A percentile compares a stretch with the other conserved stretches of the same genome.
Conservation (phyloP, 1,140 invertebrate genomes). For the Drosophila fuyamai region DNA sequence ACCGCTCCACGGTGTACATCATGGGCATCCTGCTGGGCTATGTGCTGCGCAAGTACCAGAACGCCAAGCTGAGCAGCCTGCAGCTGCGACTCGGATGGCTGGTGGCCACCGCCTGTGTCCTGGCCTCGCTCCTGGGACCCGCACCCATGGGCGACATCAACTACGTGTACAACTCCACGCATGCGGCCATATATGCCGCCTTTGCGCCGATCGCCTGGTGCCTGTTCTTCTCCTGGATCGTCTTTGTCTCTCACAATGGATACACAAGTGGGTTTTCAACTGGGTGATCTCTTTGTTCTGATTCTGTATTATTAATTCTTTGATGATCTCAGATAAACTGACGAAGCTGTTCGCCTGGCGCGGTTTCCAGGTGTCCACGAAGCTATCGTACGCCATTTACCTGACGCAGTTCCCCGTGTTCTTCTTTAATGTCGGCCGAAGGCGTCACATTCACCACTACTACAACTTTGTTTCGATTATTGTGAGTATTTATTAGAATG, state of each 20-base stretch:
- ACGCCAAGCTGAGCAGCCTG: conserved; percentile 78
- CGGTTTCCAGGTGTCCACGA: conserved; percentile 87
- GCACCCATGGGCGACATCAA: conserved; percentile 88
- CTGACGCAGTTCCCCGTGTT: conserved; percentile 89
- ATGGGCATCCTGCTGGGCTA: conserved; percentile 89
- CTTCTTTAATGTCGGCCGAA: conserved; percentile 88
- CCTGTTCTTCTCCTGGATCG: conserved; percentile 88
- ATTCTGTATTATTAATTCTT: neutral
- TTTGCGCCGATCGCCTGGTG: conserved; percentile 91
- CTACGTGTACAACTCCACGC: conserved; percentile 88
- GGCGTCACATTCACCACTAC: conserved; percentile 86
- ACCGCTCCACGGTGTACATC: conserved; percentile 89
- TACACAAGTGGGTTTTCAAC: conserved; percentile 85
- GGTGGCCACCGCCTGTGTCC: conserved; percentile 85
- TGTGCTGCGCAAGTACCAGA: conserved; percentile 85
- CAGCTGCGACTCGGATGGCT: conserved; percentile 87
- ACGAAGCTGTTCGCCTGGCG: conserved; percentile 86
- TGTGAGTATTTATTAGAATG: conserved; percentile 74
- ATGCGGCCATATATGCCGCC: conserved; percentile 89
- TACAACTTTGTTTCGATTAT: conserved; percentile 86
- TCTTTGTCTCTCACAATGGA: conserved; percentile 87
- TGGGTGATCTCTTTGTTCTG: neutral
- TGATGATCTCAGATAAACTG: conserved; percentile 84
- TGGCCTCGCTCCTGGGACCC: conserved; percentile 87
- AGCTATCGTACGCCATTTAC: conserved; percentile 88